Percentiles rank a stretch among this genome's conserved stretches.
Evolutionary conservation across 2,113 vertebrate species (phyloP).

Genomic region (Bos indicus): DNA sequence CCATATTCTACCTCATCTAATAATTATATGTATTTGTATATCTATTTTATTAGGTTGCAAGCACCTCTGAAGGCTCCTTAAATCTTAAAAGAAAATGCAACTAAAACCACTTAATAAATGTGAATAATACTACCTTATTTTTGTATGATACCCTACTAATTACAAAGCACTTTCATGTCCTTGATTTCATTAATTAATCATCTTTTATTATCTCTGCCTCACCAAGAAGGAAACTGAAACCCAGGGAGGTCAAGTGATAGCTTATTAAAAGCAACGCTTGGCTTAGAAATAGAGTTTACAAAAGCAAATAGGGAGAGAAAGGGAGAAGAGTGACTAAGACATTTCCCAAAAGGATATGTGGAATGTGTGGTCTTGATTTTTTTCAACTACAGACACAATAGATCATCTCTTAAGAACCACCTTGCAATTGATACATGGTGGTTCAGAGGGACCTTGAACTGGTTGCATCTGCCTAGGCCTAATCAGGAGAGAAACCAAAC

Average conservation of each 20-base stretch:
- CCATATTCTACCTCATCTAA: background rate
- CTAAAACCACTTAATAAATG: conserved; percentile 33
- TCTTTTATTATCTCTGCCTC: conserved; percentile 22
- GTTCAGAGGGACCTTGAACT: background rate
- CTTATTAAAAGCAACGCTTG: background rate
- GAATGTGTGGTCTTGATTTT: background rate
- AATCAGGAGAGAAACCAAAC: background rate
- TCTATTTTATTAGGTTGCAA: conserved; percentile 4
- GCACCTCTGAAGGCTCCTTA: background rate
- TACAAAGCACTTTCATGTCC: background rate
- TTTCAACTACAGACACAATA: background rate
- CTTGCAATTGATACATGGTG: background rate
- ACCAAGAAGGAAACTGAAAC: background rate
- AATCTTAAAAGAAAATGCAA: conserved; percentile 22
- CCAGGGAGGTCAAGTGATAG: background rate
- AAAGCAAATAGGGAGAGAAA: background rate
- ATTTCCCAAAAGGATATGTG: background rate
- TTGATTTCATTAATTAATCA: conserved; percentile 8
- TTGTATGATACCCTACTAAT: background rate
- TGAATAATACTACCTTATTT: background rate
- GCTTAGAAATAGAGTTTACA: background rate
- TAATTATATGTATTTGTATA: background rate
- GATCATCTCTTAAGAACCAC: background rate
- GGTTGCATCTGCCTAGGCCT: background rate
- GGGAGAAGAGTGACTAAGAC: background rate